Base-by-base conservation (phyloP, 2,113 vertebrate genomes). In the Tor tambroides region DNA sequence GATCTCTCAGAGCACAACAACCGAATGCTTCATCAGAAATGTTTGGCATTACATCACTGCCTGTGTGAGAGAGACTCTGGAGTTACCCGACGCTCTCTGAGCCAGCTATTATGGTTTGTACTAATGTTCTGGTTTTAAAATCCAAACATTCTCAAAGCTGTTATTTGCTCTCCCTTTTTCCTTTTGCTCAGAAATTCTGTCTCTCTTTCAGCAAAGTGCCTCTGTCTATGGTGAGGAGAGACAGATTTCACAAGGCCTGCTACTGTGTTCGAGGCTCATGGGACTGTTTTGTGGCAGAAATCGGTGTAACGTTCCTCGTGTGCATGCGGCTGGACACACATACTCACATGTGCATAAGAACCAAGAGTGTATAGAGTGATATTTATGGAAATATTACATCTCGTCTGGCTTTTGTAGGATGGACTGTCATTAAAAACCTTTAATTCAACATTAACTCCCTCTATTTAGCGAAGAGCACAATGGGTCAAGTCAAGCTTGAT, bases 101-200 rank as follows among this genome's bases (percentile, higher is more conserved):
- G 94, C 94, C 94, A 95, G 91, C 94, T 92, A 94, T 95, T 94
- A 95, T 94, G 94, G 94, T 95, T 94, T 95, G 93, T 95, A 93
- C 94, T 94, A 95, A 95, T 94, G 94, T 94, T 94, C 94, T 95
- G 94, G 93, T 95, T 95, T 95, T 92, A 95, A 92, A 95, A 93
- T 94, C 94, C 93, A 94, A 94, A 94, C 94, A 94, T 93, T 93
- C 92, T 91, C 92, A 94, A 92, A 94, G 93, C 92, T 95, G 93
- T 94, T 94, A 94, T 94, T 96, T 94, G 91, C 91, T 92, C 93
- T 94, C 87, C 92, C 92, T 93, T 93, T 92, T 88, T 92, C 83
- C 91, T 92, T 92, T 93, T 91, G 90, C 92, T 94, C 93, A 92
- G 92, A 94, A 91, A 93, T 95, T 93, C 91, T 91, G 88, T 86